A percentile compares a stretch with the other conserved stretches of the same genome.
Conservation (phyloP, 92 coral and sea anemone genomes). For the Heteractis magnifica region DNA sequence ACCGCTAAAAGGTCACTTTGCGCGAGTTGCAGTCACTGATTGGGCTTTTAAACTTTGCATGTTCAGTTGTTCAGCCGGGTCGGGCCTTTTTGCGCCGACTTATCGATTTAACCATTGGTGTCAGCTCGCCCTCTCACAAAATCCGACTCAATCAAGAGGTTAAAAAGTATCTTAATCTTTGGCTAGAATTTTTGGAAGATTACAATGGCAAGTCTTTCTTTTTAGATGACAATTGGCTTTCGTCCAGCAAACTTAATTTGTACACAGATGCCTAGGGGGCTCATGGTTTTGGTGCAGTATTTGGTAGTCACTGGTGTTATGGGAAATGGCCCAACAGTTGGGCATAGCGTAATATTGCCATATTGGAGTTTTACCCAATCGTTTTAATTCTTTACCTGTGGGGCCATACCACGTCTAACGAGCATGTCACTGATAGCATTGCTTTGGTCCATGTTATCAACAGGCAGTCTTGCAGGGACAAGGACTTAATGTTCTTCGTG, state of each 20-base stretch:
- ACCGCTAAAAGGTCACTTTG: conserved; percentile 20
- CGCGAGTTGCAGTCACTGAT: neutral
- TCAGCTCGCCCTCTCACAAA: conserved; percentile 1
- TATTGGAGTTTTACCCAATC: no score
- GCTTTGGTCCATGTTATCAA: conserved; percentile 20
- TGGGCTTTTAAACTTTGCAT: conserved; percentile 35
- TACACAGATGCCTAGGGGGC: conserved; percentile 37
- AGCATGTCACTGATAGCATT: conserved; percentile 33
- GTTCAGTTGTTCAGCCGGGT: conserved; percentile 34
- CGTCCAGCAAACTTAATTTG: conserved; percentile 20
- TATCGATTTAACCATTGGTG: conserved; percentile 34
- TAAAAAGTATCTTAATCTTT: conserved; percentile 13
- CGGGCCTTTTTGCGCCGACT: neutral
- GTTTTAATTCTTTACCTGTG: no score
- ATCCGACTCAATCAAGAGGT: conserved; percentile 26
- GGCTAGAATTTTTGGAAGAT: conserved; percentile 12
- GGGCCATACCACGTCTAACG: conserved; percentile 12
- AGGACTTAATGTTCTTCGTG: conserved; percentile 12
- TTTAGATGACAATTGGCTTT: conserved; percentile 29
- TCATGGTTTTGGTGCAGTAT: conserved; percentile 36
- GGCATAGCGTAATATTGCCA: neutral
- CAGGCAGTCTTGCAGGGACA: conserved; percentile 36
- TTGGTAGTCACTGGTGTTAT: conserved; percentile 39
- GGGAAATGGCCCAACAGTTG: neutral
- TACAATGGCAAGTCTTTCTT: conserved; percentile 37